Evolutionary conservation across 2,888 invertebrate species (phyloP).

Genomic region (Drosophila atripex): DNA sequence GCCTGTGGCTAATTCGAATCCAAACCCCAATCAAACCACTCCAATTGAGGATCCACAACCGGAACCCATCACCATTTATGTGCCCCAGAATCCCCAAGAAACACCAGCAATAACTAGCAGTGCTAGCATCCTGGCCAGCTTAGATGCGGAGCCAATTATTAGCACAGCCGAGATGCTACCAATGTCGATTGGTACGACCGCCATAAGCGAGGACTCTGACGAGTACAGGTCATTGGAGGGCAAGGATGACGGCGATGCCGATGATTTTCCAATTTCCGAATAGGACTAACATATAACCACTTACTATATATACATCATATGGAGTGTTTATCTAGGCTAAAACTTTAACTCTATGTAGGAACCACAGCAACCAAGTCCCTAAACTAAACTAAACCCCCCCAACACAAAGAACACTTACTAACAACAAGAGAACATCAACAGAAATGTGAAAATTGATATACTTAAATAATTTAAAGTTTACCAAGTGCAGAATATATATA

Average conservation of each 20-base stretch:
- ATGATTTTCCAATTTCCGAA: slow-evolving; percentile 78
- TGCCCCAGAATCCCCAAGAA: slow-evolving; percentile 32
- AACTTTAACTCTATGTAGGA: slow-evolving; percentile 60
- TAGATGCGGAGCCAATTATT: slow-evolving; percentile 36
- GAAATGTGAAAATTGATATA: slow-evolving; percentile 60
- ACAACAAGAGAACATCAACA: slow-evolving; percentile 17
- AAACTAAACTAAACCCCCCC: background rate
- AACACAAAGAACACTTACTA: slow-evolving; percentile 27
- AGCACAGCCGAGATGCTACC: slow-evolving; percentile 58
- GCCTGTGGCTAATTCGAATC: slow-evolving; percentile 42
- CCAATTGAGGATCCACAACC: slow-evolving; percentile 7
- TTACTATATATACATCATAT: slow-evolving; percentile 26
- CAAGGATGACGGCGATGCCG: slow-evolving; percentile 78
- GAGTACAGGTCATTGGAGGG: slow-evolving; percentile 84
- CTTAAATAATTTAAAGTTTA: slow-evolving; percentile 65
- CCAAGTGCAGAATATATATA: slow-evolving; percentile 45
- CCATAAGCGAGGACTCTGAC: slow-evolving; percentile 82
- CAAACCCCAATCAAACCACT: slow-evolving; percentile 33
- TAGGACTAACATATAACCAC: slow-evolving; percentile 57
- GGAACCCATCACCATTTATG: slow-evolving; percentile 49
- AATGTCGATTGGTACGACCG: slow-evolving; percentile 61
- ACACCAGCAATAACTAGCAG: slow-evolving; percentile 29
- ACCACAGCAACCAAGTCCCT: slow-evolving; percentile 28
- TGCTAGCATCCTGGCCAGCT: slow-evolving; percentile 30
- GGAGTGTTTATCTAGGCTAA: slow-evolving; percentile 56